These are phyloP conservation scores for Mesitornis unicolor DNA, from an alignment of 2,113 vertebrate genomes.

Conservation along the genomic window DNA sequence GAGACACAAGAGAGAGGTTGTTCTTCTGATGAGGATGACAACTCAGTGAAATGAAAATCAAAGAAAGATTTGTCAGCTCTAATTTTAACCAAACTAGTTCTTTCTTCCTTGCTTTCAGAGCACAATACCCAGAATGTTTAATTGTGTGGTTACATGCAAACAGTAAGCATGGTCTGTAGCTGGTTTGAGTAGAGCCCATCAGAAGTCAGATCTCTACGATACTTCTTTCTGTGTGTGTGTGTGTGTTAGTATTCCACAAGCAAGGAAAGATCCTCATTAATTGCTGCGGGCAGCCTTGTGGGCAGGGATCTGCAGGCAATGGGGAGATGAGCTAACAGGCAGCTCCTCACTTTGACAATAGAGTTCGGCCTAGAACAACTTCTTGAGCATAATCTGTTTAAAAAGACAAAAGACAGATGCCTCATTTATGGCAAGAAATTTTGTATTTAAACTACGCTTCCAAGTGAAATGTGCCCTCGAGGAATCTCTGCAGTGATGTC, in stretches of 20 bases:
- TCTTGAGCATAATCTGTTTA: not conserved
- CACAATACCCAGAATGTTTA: not conserved
- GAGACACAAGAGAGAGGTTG: not conserved
- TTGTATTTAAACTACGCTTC: not conserved
- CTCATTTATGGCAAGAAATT: not conserved
- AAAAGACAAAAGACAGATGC: conserved; percentile 11
- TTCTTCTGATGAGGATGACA: not conserved
- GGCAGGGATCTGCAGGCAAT: not conserved
- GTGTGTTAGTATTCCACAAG: not conserved
- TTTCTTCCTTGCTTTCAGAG: not conserved
- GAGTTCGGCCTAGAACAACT: not conserved
- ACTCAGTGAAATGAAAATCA: not conserved
- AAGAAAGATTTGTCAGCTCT: not conserved
- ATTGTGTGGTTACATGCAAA: not conserved
- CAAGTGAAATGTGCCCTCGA: not conserved
- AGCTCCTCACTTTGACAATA: not conserved
- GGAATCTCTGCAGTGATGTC: not conserved
- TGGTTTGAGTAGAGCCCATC: not conserved
- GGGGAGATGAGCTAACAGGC: not conserved
- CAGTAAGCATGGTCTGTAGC: not conserved
- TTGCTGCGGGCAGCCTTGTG: not conserved
- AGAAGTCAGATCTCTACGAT: not conserved
- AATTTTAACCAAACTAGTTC: not conserved
- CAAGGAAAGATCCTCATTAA: not conserved
- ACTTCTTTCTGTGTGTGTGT: not conserved